Evolutionary conservation across 1,140 invertebrate genomes (phyloP), one percentile per base, ranked within the genome.

Genomic region (Tetramorium parvispinum): DNA sequence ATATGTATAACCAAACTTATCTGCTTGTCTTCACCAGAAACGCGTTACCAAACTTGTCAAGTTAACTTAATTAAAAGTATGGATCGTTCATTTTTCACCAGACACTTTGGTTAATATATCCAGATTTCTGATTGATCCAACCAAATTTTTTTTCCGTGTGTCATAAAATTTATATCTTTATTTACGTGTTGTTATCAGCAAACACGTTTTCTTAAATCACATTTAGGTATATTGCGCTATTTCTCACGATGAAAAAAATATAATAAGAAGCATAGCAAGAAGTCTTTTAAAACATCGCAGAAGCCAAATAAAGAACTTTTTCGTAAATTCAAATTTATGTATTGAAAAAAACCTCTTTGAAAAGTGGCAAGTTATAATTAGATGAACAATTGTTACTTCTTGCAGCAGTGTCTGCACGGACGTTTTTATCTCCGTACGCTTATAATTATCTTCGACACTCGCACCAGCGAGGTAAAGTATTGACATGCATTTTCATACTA

Each of bases 161-260:
- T 43, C 10, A 43, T 24, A 59, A 66, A 68, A 68, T 68, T 68
- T 66, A 40, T 66, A 13, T 65, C n/a, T 37, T 66, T 16, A 65
- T 65, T 65, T 43, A 68, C 6, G 1, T 68, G 13, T 37, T 24
- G 7, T 68, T 43, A 68, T 6, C 21, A 68, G 37, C 43, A 2
- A 65, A 65, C 63, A 40, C 7, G 37, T 37, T 63, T 61, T 61
- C 59, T 61, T 7, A 6, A 2, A 61, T 63, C 16, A 7, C 7
- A 13, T 63, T 37, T 63, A 8, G n/a, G n/a, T n/a, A n/a, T n/a
- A n/a, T 10, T 24, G 55, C 10, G 21, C 3, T 57, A 57, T 57
- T 21, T 3, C 8, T 57, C 8, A 11, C 3, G 55, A n/a, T 51
- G 49, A 51, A 51, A 18, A 18, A 18, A 6, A 61, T 61, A 2